Evolutionary conservation across 2,797 vertebrate species (phyloP).

Genomic region (Sternotherus odoratus): DNA sequence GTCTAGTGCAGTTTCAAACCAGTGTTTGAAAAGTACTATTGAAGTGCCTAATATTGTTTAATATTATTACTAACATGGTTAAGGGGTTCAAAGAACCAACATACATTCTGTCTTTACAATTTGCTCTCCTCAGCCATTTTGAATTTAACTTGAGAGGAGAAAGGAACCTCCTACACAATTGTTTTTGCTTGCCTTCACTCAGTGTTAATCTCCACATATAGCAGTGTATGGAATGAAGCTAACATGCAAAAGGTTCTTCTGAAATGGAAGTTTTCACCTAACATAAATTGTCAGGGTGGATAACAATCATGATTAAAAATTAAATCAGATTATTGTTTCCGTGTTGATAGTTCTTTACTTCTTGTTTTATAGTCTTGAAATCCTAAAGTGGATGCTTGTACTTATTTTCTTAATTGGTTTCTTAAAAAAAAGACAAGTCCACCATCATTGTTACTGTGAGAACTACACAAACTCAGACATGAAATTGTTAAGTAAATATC

Average conservation of each 20-base stretch:
- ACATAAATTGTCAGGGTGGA: background rate
- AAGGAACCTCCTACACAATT: background rate
- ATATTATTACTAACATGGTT: background rate
- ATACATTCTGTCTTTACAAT: background rate
- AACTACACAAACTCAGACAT: background rate
- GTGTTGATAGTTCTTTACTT: background rate
- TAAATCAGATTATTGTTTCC: background rate
- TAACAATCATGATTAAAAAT: background rate
- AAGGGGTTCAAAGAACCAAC: background rate
- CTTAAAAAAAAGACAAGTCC: background rate
- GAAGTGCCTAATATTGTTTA: background rate
- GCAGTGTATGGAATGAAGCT: background rate
- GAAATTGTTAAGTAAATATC: background rate
- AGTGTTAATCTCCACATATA: background rate
- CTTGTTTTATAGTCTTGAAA: background rate
- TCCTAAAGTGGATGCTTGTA: background rate
- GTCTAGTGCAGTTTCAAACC: background rate
- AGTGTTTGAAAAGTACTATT: background rate
- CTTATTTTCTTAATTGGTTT: background rate
- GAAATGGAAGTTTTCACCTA: background rate
- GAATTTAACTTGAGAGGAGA: background rate
- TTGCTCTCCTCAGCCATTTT: background rate
- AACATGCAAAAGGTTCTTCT: background rate
- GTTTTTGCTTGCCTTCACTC: background rate
- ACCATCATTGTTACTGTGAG: background rate